Evolutionary conservation across 2,888 invertebrate species (phyloP), one percentile per base, ranked within the genome.

Genomic region (Andrena praecox): DNA sequence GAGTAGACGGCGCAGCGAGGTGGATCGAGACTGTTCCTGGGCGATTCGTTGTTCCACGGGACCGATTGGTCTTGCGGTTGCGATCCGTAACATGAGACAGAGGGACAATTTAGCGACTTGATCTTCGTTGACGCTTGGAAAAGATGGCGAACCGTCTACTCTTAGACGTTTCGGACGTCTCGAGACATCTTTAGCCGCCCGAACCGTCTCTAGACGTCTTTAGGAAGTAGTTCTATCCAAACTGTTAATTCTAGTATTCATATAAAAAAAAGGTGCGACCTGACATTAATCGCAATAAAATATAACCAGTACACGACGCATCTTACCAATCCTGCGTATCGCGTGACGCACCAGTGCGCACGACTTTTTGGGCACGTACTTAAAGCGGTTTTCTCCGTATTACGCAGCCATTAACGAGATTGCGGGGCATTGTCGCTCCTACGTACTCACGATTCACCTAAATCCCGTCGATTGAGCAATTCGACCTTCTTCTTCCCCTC

Each of bases 391-490:
- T 84, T 63, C 82, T 77, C 76, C 29, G 10, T 80, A 80, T 87
- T 83, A 83, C 85, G 64, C 59, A 86, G 79, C 68, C 85, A 78
- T 82, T 85, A 81, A 77, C 42, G 33, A 64, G 78, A 87, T 82
- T 87, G 73, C 82, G 71, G 73, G 80, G 71, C 54, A 68, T 74
- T 81, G 79, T 87, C 77, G 71, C 74, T 64, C 68, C 16, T n/a
- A 20, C 56, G 77, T 67, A 77, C 78, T 69, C 74, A 74, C 84
- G 72, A 85, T 20, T 48, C 52, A 62, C 72, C 71, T 80, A 75
- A 86, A 75, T 77, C 80, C 70, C 60, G 27, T 7, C 73, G 79
- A 85, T 87, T 87, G 76, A 72, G 87, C 50, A 87, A 88, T 20
- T 6, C 73, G 77, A 64, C 80, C 82, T 84, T 82, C 75, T 50